phyloP scores from a whole-genome alignment of 2,888 invertebrate species.

The Hirtodrosophila duncani region DNA sequence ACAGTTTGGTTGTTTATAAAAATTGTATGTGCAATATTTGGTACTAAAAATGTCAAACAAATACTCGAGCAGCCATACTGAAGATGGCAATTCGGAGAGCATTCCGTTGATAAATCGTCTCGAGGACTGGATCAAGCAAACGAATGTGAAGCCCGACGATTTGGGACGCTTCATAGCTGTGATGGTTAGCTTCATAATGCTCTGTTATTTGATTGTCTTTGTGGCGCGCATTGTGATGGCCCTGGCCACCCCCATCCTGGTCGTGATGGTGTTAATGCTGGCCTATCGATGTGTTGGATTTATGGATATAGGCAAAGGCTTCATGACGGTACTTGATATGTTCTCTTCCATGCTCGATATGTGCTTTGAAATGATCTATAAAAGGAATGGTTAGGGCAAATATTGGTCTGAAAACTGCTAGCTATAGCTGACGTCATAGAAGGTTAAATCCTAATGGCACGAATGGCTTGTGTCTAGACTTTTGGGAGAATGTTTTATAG shows the following conservation, averaged over 20 bases:
- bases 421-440: too few species aligned
- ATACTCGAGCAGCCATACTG: too few species aligned
- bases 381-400: too few species aligned
- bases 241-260: neutral
- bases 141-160: neutral
- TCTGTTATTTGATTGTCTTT: slow-evolving; percentile 4
- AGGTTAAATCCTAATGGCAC: too few species aligned
- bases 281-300: slow-evolving; percentile 5
- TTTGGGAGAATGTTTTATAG: too few species aligned
- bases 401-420: too few species aligned
- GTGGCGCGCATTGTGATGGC: slow-evolving; percentile 18
- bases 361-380: neutral
- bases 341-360: neutral
- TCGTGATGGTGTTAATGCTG: neutral
- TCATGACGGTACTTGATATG: neutral
- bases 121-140: neutral
- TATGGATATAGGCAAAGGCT: neutral
- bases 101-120: neutral
- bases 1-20: too few species aligned
- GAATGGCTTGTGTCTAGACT: too few species aligned
- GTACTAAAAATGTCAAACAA: too few species aligned
- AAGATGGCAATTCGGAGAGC: neutral
- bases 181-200: neutral
- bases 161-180: slow-evolving; percentile 3
- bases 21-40: too few species aligned